phyloP scores from a whole-genome alignment of 2,888 invertebrate species.

The Aleiodes leptofemur region DNA sequence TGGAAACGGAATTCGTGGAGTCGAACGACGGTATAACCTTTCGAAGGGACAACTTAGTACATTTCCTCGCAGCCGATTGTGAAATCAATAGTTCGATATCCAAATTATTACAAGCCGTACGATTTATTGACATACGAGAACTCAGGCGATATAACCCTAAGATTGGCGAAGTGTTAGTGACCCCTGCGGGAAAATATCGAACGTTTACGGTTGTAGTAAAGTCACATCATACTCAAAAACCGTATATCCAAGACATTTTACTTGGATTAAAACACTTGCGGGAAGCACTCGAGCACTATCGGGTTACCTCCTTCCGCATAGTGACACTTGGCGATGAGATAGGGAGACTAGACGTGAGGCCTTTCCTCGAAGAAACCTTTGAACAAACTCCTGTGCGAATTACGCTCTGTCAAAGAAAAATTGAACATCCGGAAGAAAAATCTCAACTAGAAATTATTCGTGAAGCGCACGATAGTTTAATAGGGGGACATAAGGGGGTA shows the following conservation, averaged over 20 bases:
- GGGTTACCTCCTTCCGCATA: neutral
- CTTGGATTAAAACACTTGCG: neutral
- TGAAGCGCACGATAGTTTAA: conserved; percentile 47
- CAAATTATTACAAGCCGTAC: neutral
- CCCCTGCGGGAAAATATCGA: neutral
- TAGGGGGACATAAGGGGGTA: conserved; percentile 56
- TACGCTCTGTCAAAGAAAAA: conserved; percentile 31
- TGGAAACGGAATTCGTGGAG: neutral
- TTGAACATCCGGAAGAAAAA: neutral
- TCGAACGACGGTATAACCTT: neutral
- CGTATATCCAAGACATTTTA: neutral
- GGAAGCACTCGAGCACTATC: neutral
- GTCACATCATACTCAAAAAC: neutral
- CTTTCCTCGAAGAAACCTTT: conserved; percentile 8
- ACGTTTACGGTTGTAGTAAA: conserved; percentile 3
- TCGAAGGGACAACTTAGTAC: neutral
- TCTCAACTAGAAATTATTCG: conserved; percentile 36
- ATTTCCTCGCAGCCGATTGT: conserved; percentile 2
- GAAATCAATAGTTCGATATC: neutral
- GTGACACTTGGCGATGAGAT: conserved; percentile 5
- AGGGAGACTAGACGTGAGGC: neutral
- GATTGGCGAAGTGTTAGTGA: neutral
- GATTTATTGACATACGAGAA: neutral
- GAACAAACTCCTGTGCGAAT: conserved; percentile 5
- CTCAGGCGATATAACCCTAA: neutral